Base-by-base conservation (phyloP, 2,797 vertebrate species). In the Falco peregrinus region DNA sequence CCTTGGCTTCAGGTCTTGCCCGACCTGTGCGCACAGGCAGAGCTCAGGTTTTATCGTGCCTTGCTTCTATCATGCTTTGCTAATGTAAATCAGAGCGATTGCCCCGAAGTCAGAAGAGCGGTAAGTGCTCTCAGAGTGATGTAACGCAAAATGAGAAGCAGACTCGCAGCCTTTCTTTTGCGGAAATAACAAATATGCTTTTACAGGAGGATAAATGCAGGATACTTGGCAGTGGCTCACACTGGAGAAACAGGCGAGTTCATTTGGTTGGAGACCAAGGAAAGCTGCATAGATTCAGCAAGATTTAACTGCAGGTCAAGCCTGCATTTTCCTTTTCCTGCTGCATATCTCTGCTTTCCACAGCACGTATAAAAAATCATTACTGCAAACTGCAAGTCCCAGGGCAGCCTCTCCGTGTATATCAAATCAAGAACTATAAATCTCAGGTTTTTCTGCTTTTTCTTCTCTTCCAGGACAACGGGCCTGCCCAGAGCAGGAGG, bases 401-500 rank as follows among this genome's bases (percentile, higher is more conserved):
- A n/a, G 1, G 5, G 1, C 57, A 60, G 87, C 28, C 48, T 43
- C 39, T 53, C 45, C 3, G 0, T 1, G 7, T 20, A 2, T 5
- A 48, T 45, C 18, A 0, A 9, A 4, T 59, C 3, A 16, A 54
- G 56, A 69, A 4, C 39, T 9, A 6, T 17, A 39, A 65, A 81
- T 31, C 82, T 87, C 59, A 25, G 15, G 9, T 45, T 65, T 68
- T 69, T 56, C 59, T 84, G 35, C 45, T 89, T 73, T 39, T 82
- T 43, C 37, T 50, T 89, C 67, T 96, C 85, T 92, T 87, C 21
- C 90, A 99, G 99, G 99, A 99, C 84, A 99, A 99, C 57, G 98
- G 98, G 29, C 98, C 98, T 53, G 97, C 96, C 73, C 98, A 97
- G 75, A 97, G 95, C 96, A 98, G 98, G 88, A 98, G 98, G 90